Base-by-base conservation (phyloP, 2,888 invertebrate genomes). In the Chrysotoxum bicinctum region DNA sequence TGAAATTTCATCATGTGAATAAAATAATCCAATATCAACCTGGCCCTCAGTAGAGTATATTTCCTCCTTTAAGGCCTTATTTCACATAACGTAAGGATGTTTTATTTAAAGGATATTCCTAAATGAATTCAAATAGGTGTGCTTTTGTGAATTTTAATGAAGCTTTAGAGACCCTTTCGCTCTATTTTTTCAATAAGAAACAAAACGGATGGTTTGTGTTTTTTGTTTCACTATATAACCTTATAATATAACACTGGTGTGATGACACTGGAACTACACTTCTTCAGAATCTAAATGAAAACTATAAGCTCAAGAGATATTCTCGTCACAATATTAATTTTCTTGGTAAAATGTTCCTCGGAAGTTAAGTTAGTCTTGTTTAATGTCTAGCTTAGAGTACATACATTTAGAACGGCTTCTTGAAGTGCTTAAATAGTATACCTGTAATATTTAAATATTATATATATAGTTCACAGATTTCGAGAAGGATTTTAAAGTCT, bases 41-140 rank as follows among this genome's bases (percentile, higher is more conserved):
- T 26, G 7, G 26, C 43, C 3, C 6, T n/a, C n/a, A n/a, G n/a
- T n/a, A n/a, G 10, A 14, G 16, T 21, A 48, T 48, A 1, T 21
- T 4, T 14, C 12, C 12, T 48, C 21, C 2, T 21, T 12, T 21
- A 8, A n/a, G 19, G 5, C 1, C 19, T 5, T 5, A 12, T 21
- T 40, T 10, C 19, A 43, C 3, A 43, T 19, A 50, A 10, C 21
- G 26, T 43, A 66, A 37, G 50, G 48, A 50, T 66, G 23, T 50
- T 21, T 30, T 30, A 50, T 66, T 66, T 37, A 66, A 66, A 48
- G 50, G 50, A 35, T 50, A 37, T 21, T 14, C 21, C 21, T 14
- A 48, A 66, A 50, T 66, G 35, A 66, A 66, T 66, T 50, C 66
- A 66, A 66, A 66, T 66, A 50, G 50, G n/a, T 19, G 32, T 66